Evolutionary conservation across 2,797 vertebrate genomes (phyloP).

Genomic region (Amazona ochrocephala): DNA sequence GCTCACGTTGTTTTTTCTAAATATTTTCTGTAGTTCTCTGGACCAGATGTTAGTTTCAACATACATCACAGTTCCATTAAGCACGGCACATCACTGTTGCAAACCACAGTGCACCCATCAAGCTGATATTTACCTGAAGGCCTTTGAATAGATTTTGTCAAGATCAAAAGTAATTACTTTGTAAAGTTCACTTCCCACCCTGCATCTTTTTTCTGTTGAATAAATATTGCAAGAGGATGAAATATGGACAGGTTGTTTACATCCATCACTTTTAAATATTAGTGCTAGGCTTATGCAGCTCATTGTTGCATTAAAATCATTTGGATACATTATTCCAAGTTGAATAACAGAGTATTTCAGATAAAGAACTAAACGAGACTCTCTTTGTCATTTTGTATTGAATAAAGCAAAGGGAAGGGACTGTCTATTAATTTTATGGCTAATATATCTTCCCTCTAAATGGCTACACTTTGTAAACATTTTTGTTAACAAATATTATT

Average conservation of each 20-base stretch:
- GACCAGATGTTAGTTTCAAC: constrained; percentile 1
- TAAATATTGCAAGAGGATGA: constrained; percentile 75
- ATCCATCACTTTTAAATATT: constrained; percentile 70
- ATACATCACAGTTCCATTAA: constrained; percentile 15
- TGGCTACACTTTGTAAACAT: constrained; percentile 1
- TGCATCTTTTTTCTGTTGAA: constrained; percentile 54
- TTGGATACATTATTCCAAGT: constrained; percentile 51
- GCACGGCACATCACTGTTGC: neutral
- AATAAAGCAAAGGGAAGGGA: neutral
- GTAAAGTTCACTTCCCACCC: constrained; percentile 75
- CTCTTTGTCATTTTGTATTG: constrained; percentile 29
- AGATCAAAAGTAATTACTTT: constrained; percentile 77
- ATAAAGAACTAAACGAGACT: constrained; percentile 34
- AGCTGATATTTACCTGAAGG: constrained; percentile 70
- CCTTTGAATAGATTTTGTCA: constrained; percentile 59
- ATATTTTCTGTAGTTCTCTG: neutral
- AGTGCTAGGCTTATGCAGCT: constrained; percentile 23
- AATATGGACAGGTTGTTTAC: constrained; percentile 55
- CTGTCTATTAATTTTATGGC: constrained; percentile 9
- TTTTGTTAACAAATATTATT: constrained; percentile 46
- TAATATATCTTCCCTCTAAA: constrained; percentile 16
- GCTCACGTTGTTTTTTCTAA: neutral
- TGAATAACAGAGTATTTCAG: constrained; percentile 42
- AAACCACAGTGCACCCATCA: constrained; percentile 7
- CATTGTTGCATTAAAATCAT: constrained; percentile 45